Conservation (phyloP, 2,797 vertebrate species). For the Austrolebias charrua region DNA sequence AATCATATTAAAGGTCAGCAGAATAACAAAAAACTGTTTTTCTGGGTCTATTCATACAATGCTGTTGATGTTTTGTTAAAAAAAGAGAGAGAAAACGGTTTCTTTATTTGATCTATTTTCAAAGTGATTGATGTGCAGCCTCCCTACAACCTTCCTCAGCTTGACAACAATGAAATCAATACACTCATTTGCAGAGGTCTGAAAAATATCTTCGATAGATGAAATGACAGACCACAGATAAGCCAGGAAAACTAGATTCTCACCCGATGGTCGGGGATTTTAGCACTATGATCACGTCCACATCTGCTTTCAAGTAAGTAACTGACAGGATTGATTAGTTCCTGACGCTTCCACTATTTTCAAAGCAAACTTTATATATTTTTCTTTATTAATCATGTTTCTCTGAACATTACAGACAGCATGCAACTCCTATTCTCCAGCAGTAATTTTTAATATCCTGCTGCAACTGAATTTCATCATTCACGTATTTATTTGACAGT, state of each 20-base stretch:
- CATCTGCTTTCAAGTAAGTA: conserved; percentile 16
- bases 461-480: neutral
- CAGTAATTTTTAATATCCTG: neutral
- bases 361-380: neutral
- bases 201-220: conserved; percentile 57
- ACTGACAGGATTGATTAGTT: neutral
- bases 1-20: conserved; percentile 77
- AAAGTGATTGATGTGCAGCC: conserved; percentile 56
- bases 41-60: conserved; percentile 34
- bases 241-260: conserved; percentile 42
- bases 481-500: neutral
- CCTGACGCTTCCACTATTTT: neutral
- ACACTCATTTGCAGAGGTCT: conserved; percentile 59
- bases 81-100: neutral
- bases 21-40: conserved; percentile 62
- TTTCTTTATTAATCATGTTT: neutral
- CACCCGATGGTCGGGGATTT: conserved; percentile 3
- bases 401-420: neutral
- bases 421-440: neutral
- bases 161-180: conserved; percentile 64
- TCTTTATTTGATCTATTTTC: conserved; percentile 36
- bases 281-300: conserved; percentile 7
- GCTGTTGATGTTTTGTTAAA: conserved; percentile 40
- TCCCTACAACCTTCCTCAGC: conserved; percentile 42
- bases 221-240: conserved; percentile 49